Evolutionary conservation across 2,113 vertebrate genomes (phyloP), one percentile per base, ranked within the genome.

Genomic region (Micronisus gabar): DNA sequence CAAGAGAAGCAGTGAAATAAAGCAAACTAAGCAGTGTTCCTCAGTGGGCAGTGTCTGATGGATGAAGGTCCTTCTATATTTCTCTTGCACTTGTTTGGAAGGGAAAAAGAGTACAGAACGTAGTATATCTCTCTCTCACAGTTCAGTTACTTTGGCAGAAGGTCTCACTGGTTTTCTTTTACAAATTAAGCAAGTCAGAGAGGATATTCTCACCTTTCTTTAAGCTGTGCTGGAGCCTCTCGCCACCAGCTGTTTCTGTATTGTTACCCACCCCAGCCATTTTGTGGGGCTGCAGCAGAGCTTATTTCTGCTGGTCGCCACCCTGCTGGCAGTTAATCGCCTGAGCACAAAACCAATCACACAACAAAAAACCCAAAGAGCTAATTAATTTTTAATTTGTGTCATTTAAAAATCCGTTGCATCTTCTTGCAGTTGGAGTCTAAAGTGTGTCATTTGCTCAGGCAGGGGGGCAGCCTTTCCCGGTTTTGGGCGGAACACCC

Each of bases 311-410:
- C 81, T 87, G 90, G 66, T 93, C 11, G 6, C 83, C 86, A 87
- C 86, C 90, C 94, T 80, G 92, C 90, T 95, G 95, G 48, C 78
- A 86, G 53, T 48, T 93, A 95, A 97, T 93, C 2, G 15, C 84
- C 88, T 55, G 74, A 93, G 94, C 86, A 76, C 78, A 74, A 90
- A 97, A 76, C 55, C 70, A 61, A 70, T 58, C 92, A 62, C 62
- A 67, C 34, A 78, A 65, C 74, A 70, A 84, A 86, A 86, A 79
- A 53, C 27, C 11, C 80, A 58, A 85, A 74, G 23, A 74, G 78
- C 41, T 88, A 93, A 96, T 95, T 95, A 83, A 74, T 94, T 96
- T 95, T 96, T 93, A 90, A 96, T 95, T 93, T 83, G 70, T 89
- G 90, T 74, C 62, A 90, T 94, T 95, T 94, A 82, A 94, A 91